Evolutionary conservation across 37 sponge, comb jelly and placozoan species (phyloP).

Genomic region (Tethya wilhelma): DNA sequence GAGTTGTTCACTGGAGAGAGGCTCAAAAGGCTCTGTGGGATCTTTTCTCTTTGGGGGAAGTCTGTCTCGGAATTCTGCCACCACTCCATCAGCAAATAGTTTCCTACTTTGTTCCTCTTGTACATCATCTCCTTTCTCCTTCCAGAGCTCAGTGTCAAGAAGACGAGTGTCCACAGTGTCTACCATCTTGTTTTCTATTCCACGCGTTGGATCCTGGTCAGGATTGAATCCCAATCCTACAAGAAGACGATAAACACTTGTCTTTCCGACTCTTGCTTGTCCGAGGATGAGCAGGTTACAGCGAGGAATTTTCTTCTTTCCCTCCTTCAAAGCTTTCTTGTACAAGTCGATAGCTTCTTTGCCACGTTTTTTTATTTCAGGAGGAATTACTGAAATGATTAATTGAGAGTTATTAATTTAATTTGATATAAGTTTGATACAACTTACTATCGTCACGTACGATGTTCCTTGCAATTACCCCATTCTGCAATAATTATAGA

Average conservation of each 20-base stretch:
- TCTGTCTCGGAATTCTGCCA: background rate
- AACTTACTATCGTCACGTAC: background rate
- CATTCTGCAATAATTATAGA: too few species aligned
- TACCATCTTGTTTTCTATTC: constrained; percentile 51
- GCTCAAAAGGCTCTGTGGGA: background rate
- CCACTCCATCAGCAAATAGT: background rate
- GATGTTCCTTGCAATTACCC: too few species aligned
- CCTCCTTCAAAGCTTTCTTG: constrained; percentile 15
- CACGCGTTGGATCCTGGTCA: constrained; percentile 37
- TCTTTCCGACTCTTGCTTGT: constrained; percentile 64
- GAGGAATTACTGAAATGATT: constrained; percentile 32
- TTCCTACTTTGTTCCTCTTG: background rate
- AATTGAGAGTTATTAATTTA: background rate
- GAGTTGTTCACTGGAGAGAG: background rate
- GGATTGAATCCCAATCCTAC: constrained; percentile 22
- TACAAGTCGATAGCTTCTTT: constrained; percentile 19
- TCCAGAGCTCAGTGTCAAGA: background rate
- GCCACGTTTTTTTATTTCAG: constrained; percentile 42
- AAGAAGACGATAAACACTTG: constrained; percentile 29
- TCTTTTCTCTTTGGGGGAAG: background rate
- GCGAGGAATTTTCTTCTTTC: constrained; percentile 59
- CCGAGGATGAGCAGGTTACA: constrained; percentile 60
- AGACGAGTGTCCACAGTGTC: constrained; percentile 7
- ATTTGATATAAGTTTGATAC: background rate
- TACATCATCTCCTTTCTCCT: background rate